Evolutionary conservation across 2,888 invertebrate genomes (phyloP).

Genomic region (Actias luna): DNA sequence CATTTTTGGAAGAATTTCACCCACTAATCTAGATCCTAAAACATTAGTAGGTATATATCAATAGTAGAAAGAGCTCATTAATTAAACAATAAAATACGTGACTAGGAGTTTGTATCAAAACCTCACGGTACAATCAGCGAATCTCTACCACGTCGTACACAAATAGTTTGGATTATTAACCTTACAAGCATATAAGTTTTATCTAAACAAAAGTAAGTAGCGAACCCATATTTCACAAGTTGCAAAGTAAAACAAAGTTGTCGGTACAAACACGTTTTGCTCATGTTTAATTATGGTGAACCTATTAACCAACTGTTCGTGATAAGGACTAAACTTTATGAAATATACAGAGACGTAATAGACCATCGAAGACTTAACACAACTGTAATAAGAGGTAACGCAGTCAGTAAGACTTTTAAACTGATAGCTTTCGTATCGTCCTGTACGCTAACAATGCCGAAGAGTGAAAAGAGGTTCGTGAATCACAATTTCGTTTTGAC

Average conservation of each 20-base stretch:
- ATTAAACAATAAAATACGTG: background rate
- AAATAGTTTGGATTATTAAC: constrained; percentile 1
- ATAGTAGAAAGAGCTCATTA: background rate
- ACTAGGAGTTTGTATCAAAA: background rate
- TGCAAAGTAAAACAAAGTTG: constrained; percentile 19
- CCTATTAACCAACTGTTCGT: constrained; percentile 21
- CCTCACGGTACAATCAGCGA: background rate
- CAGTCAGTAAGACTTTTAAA: no score
- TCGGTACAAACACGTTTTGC: constrained; percentile 19
- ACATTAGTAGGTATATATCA: background rate
- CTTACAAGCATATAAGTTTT: constrained; percentile 1
- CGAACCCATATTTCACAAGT: constrained; percentile 17
- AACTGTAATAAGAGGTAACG: background rate
- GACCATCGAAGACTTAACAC: background rate
- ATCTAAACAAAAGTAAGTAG: constrained; percentile 4
- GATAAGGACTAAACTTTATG: constrained; percentile 21
- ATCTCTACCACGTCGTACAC: background rate
- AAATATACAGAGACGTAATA: constrained; percentile 12
- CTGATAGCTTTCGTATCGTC: no score
- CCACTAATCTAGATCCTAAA: no score
- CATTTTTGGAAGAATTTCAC: no score
- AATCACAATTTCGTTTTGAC: no score
- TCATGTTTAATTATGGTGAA: constrained; percentile 22
- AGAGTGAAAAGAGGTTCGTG: no score
- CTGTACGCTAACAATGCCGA: no score